Percentiles rank a stretch among this genome's conserved stretches.
These are phyloP conservation scores for Gymnocypris eckloni DNA, from an alignment of 2,797 vertebrate genomes.

Conservation along the genomic window DNA sequence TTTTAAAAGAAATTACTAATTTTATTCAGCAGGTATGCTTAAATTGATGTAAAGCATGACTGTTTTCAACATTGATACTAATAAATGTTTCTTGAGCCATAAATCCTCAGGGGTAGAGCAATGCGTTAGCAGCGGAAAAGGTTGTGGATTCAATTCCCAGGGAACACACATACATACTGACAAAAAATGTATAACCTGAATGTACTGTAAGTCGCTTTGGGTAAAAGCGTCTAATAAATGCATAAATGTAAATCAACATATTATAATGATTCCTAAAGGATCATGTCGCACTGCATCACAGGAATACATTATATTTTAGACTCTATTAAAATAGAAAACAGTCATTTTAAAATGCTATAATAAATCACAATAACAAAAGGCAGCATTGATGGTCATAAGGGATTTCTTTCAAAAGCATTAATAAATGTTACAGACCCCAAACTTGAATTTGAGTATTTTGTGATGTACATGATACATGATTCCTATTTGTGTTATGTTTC, in stretches of 20 bases:
- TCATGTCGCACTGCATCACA: neutral
- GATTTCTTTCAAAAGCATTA: neutral
- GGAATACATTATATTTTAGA: neutral
- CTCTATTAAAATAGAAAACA: neutral
- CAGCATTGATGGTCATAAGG: neutral
- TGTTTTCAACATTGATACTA: neutral
- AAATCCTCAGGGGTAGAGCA: neutral
- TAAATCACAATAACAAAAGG: neutral
- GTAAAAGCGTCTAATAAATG: no score
- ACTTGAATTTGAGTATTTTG: neutral
- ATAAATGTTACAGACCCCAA: neutral
- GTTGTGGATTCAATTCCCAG: no score
- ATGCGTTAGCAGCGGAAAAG: no score
- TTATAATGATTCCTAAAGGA: neutral
- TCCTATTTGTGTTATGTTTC: conserved; percentile 3
- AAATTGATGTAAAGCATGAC: neutral
- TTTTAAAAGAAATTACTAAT: neutral
- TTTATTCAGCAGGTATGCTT: neutral
- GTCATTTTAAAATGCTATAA: neutral
- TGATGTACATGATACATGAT: neutral
- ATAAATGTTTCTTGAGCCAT: neutral
- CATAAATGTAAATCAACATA: neutral
- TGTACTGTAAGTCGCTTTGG: no score
- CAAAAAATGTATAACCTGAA: no score
- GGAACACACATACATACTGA: no score